Base-by-base conservation (phyloP, 2,888 invertebrate genomes). In the Lamproptera curius region DNA sequence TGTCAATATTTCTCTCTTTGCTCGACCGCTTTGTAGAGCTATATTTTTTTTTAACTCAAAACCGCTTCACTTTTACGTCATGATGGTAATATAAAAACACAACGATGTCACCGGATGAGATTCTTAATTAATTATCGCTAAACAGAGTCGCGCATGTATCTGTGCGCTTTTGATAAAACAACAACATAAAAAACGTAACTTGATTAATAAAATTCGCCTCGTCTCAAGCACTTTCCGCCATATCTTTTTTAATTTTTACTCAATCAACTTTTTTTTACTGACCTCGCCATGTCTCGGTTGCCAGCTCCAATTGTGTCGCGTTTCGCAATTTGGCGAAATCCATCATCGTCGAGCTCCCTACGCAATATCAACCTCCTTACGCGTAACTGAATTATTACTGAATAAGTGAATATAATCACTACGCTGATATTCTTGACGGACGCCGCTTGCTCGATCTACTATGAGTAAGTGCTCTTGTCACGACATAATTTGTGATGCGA, bases 311-410 rank as follows among this genome's bases (percentile, higher is more conserved):
- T 66, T 61, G 53, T 48, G 52, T 53, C 35, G 51, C 53, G 57
- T 69, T 70, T 64, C 59, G 58, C 63, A 66, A 65, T 35, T 63
- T 58, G 57, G 57, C 58, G 60, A 61, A 65, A 58, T 51, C 16
- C 49, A 62, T 60, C 57, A 42, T 43, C 41, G 49, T 38, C 50
- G 55, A 59, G 15, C 53, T 58, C 51, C 20, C 20, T 13, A 28
- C 16, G n/a, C 13, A 38, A 28, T 39, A 11, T 3, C 20, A 39
- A 28, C 28, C 28, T 28, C 28, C 28, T 28, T 31, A 2, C 31
- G 9, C 31, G 31, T 11, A 31, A 31, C n/a, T n/a, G 31, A 31
- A 31, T 16, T 34, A 23, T 31, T 11, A 11, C n/a, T n/a, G n/a
- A n/a, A 11, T 31, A 31, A 31, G 31, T 10, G 28, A 31, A 1